These are phyloP conservation scores for Dromaius novaehollandiae DNA, from an alignment of 2,113 vertebrate species.

Conservation along the genomic window DNA sequence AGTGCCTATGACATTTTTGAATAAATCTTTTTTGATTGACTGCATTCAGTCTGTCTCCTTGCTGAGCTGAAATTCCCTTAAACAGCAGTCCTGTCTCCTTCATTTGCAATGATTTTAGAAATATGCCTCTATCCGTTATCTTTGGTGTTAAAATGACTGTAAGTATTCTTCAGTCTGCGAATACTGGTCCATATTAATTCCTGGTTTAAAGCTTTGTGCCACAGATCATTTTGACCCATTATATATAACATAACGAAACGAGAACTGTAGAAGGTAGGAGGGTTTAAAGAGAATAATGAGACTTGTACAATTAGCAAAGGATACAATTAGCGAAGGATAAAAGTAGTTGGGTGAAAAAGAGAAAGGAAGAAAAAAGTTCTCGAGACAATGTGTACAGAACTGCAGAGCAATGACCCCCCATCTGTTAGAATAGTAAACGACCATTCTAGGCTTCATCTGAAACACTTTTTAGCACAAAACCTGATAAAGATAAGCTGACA, in stretches of 20 bases:
- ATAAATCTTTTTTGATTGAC: conserved; percentile 62
- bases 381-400: conserved; percentile 6
- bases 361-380: background rate
- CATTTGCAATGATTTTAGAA: conserved; percentile 59
- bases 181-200: conserved; percentile 9
- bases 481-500: background rate
- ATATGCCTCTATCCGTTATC: conserved; percentile 9
- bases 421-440: background rate
- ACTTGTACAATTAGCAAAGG: conserved; percentile 3
- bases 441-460: background rate
- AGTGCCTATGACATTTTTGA: conserved; percentile 61
- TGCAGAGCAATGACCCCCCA: background rate
- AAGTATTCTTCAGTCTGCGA: conserved; percentile 36
- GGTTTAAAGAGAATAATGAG: background rate
- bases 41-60: conserved; percentile 56
- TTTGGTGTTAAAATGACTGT: conserved; percentile 50
- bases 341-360: conserved; percentile 27
- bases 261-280: conserved; percentile 40
- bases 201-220: conserved; percentile 3
- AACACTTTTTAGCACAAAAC: background rate
- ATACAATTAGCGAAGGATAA: conserved; percentile 23
- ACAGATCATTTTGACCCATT: conserved; percentile 9
- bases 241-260: background rate
- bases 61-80: conserved; percentile 43
- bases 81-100: conserved; percentile 46